Conservation (phyloP, 2,888 invertebrate genomes). For the Papilio elwesi region DNA sequence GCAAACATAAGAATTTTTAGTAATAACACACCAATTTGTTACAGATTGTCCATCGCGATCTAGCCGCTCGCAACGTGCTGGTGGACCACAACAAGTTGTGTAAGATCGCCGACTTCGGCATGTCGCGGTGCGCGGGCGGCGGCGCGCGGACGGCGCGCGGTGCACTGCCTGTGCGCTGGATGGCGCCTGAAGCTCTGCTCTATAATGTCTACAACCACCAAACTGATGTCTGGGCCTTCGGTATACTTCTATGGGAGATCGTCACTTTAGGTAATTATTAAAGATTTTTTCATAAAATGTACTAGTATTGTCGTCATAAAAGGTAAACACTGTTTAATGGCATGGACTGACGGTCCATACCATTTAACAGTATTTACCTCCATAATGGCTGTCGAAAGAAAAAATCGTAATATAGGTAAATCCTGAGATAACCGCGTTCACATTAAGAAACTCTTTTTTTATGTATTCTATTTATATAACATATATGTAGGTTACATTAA, state of each 20-base stretch:
- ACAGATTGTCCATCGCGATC: constrained; percentile 93
- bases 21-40: constrained; percentile 46
- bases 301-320: no score
- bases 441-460: no score
- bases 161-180: constrained; percentile 91
- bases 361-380: no score
- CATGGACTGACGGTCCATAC: no score
- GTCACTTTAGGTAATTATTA: constrained; percentile 88
- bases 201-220: constrained; percentile 92
- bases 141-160: constrained; percentile 78
- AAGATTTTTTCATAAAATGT: background rate
- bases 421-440: no score
- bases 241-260: constrained; percentile 94
- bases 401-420: no score
- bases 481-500: no score
- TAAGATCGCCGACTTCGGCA: constrained; percentile 95
- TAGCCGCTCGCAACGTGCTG: constrained; percentile 92
- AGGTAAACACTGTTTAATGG: no score
- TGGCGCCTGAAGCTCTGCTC: constrained; percentile 93
- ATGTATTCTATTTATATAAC: no score
- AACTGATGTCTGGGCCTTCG: constrained; percentile 94
- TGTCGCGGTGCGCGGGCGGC: constrained; percentile 87
- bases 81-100: constrained; percentile 94
- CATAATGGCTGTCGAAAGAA: no score
- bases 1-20: no score